These are phyloP conservation scores for Anas bernieri DNA, from an alignment of 2,797 vertebrate genomes.

Conservation along the genomic window DNA sequence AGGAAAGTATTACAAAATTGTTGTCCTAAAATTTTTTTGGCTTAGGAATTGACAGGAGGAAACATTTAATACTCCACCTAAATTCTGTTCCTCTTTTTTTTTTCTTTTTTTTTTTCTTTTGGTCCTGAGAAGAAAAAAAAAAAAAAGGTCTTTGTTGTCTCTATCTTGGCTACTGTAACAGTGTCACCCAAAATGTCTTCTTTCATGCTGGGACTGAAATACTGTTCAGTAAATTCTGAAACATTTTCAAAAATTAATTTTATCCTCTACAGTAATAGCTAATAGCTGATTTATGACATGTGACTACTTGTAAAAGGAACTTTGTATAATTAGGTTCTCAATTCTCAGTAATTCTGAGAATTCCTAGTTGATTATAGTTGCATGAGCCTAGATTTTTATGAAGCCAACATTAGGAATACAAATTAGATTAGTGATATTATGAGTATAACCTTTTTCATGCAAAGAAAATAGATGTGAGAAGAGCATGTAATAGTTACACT, in stretches of 20 bases:
- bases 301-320: slow-evolving; percentile 54
- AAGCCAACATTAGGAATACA: slow-evolving; percentile 45
- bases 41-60: neutral
- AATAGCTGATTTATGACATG: slow-evolving; percentile 57
- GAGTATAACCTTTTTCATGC: slow-evolving; percentile 36
- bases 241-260: slow-evolving; percentile 42
- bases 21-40: neutral
- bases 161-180: neutral
- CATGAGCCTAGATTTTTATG: slow-evolving; percentile 49
- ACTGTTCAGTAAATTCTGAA: neutral
- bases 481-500: neutral
- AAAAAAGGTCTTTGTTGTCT: neutral
- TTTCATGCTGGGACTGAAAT: neutral
- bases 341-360: slow-evolving; percentile 58
- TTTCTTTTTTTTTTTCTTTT: neutral
- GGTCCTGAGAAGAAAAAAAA: neutral
- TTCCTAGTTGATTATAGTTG: slow-evolving; percentile 49
- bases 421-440: slow-evolving; percentile 54
- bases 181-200: neutral
- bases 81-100: neutral
- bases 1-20: too few species aligned
- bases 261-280: slow-evolving; percentile 17
- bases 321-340: slow-evolving; percentile 65
- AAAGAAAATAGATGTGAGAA: slow-evolving; percentile 14
- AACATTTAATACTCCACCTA: neutral